Evolutionary conservation across 2,888 invertebrate genomes (phyloP), one percentile per base, ranked within the genome.

Genomic region (Pinctada fucata): DNA sequence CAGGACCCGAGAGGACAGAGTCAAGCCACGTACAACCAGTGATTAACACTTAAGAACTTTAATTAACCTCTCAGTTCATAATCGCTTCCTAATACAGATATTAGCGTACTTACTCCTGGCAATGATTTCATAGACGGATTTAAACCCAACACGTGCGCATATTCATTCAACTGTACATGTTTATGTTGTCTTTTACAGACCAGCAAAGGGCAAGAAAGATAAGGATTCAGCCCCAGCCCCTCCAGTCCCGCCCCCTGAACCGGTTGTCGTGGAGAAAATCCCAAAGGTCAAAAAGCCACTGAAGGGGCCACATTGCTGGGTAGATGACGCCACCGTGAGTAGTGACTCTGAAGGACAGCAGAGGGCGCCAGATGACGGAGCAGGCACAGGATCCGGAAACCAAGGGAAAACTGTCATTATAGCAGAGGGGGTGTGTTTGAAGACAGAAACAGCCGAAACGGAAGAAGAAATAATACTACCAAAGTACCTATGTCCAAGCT

Each of bases 401-500:
- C 58, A 58, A 13, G 58, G 58, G 58, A 58, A 58, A 10, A 52
- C 52, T 5, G n/a, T 70, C 6, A 74, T 76, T 68, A 51, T 63
- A 3, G 50, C 65, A 68, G 16, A n/a, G 5, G 71, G 52, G 10
- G 67, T 67, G n/a, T 10, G n/a, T 31, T 31, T n/a, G 2, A 67
- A 67, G 10, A 31, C 45, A 31, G 45, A 31, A 45, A 69, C 58
- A 52, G 50, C 69, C 6, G 67, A 67, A 58, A 13, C 45, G n/a
- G 45, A 45, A 47, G 58, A 67, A 6, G 74, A 75, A n/a, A 48
- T 50, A 50, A 51, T 72, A 77, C 75, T 89, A 10, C 89, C 89
- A 3, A 73, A 84, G 49, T 89, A 87, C 73, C 58, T 88, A 4
- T 89, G 89, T 80, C 89, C 88, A n/a, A 87, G 88, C 77, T 89